phyloP scores from a whole-genome alignment of 1,140 invertebrate species.

The Helicoverpa zea region DNA sequence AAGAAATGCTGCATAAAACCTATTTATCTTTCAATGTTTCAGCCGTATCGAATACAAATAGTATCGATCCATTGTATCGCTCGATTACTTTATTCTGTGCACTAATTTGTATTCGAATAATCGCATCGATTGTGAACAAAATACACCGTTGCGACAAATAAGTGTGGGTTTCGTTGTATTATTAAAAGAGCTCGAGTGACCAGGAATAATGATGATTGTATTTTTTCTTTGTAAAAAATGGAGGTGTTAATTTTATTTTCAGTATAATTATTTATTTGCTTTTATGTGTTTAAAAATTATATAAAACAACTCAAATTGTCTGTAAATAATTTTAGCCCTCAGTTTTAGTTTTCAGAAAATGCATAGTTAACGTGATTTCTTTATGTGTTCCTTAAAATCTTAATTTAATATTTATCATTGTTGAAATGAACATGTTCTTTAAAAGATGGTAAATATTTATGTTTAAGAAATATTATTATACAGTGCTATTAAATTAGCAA shows the following conservation, averaged over 20 bases:
- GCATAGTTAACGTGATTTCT: too few species aligned
- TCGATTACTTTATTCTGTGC: slow-evolving; percentile 55
- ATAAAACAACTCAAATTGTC: neutral
- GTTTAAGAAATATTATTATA: too few species aligned
- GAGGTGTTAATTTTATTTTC: neutral
- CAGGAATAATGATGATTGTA: neutral
- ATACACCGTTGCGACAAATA: slow-evolving; percentile 50
- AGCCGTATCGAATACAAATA: slow-evolving; percentile 5
- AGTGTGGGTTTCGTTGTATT: slow-evolving; percentile 50
- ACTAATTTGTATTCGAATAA: slow-evolving; percentile 65
- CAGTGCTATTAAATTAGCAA: neutral
- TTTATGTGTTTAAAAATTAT: too few species aligned
- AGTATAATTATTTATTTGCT: neutral
- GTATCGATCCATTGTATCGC: slow-evolving; percentile 35
- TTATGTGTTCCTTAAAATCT: too few species aligned
- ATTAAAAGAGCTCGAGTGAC: slow-evolving; percentile 54
- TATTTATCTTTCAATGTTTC: neutral
- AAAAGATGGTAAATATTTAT: too few species aligned
- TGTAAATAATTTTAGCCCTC: neutral
- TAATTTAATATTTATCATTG: too few species aligned
- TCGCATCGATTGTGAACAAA: slow-evolving; percentile 57
- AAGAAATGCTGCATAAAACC: too few species aligned
- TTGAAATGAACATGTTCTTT: too few species aligned
- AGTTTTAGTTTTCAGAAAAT: too few species aligned
- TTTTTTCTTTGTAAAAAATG: neutral